A percentile compares a stretch with the other conserved stretches of the same genome.
Evolutionary conservation across 1,140 invertebrate genomes (phyloP).

Genomic region (Zaprionus inermis): DNA sequence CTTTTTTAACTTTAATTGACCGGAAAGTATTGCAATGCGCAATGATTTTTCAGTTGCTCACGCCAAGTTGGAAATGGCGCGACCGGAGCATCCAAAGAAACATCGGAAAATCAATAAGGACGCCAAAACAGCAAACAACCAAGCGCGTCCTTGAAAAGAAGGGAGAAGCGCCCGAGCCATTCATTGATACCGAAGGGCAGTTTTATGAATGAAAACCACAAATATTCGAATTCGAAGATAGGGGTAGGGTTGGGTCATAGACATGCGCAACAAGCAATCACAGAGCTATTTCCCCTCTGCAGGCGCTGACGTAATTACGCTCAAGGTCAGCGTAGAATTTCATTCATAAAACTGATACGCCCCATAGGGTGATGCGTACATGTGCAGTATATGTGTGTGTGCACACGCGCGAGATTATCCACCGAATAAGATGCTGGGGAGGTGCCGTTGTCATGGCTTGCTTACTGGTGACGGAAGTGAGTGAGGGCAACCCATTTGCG

Average conservation of each 20-base stretch:
- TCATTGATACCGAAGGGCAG: conserved; percentile 56
- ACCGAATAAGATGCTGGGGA: neutral
- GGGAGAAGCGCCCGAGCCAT: conserved; percentile 42
- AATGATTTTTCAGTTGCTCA: conserved; percentile 12
- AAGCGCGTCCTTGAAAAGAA: conserved; percentile 62
- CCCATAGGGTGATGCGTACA: conserved; percentile 42
- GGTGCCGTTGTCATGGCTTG: neutral
- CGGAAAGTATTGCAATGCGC: conserved; percentile 9
- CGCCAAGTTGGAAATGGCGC: conserved; percentile 28
- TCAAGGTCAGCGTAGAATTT: conserved; percentile 80
- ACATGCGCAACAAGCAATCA: conserved; percentile 18
- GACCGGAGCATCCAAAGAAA: conserved; percentile 30
- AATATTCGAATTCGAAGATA: conserved; percentile 18
- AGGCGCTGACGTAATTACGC: conserved; percentile 72
- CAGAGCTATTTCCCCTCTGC: conserved; percentile 38
- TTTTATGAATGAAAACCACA: conserved; percentile 62
- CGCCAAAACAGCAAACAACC: conserved; percentile 46
- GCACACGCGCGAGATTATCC: conserved; percentile 60
- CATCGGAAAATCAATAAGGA: conserved; percentile 69
- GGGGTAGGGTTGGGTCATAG: conserved; percentile 3
- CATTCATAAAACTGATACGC: conserved; percentile 75
- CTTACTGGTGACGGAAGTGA: conserved; percentile 18
- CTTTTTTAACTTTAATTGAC: conserved; percentile 21
- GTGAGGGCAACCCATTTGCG: conserved; percentile 54
- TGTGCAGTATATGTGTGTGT: conserved; percentile 20